These are phyloP conservation scores for Eidolon dupreanum DNA, from an alignment of 2,797 vertebrate genomes.

Conservation along the genomic window DNA sequence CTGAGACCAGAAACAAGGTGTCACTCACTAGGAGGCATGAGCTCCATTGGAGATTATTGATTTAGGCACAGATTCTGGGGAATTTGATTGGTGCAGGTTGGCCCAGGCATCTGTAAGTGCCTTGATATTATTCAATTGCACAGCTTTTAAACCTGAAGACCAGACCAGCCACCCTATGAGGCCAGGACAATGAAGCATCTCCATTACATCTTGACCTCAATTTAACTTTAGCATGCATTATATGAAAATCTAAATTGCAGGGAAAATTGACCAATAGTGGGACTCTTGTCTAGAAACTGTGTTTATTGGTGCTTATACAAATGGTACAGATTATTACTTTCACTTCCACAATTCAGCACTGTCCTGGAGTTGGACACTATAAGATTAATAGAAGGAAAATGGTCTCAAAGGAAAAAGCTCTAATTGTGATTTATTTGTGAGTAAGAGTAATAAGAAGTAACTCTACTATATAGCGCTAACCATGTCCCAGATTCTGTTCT, in stretches of 20 bases:
- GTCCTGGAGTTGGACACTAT: background rate
- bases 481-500: background rate
- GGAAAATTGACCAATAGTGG: rapidly evolving
- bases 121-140: background rate
- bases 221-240: background rate
- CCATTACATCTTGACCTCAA: background rate
- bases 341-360: background rate
- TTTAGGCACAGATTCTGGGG: background rate
- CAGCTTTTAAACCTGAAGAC: background rate
- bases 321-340: no score
- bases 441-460: background rate
- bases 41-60: background rate
- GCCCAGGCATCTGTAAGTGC: background rate
- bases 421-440: no score
- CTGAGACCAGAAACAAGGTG: background rate
- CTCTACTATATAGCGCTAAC: no score
- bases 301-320: rapidly evolving
- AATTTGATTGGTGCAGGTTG: no score
- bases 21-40: background rate
- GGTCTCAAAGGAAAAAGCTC: background rate
- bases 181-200: background rate
- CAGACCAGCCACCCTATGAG: background rate
- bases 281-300: no score
- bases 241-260: background rate
- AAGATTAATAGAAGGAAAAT: background rate